Conservation (phyloP, 2,113 vertebrate species). For the Fulmarus glacialis region DNA sequence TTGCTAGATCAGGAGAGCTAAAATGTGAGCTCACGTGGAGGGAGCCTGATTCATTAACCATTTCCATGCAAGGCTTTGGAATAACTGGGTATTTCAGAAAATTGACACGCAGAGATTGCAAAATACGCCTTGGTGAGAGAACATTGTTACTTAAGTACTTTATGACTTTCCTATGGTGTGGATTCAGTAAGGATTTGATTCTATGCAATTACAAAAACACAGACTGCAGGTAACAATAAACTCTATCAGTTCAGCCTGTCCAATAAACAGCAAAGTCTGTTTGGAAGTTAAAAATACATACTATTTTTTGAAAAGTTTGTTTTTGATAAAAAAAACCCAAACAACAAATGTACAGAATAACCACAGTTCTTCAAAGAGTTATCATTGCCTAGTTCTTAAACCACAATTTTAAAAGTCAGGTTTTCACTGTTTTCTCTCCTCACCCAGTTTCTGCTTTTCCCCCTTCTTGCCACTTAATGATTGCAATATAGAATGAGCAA, state of each 20-base stretch:
- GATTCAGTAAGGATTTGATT: background rate
- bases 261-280: background rate
- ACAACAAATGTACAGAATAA: background rate
- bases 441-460: background rate
- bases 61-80: background rate
- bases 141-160: background rate
- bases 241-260: background rate
- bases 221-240: background rate
- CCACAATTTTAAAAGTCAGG: background rate
- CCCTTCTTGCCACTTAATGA: background rate
- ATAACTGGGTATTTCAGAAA: background rate
- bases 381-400: background rate
- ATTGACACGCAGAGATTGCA: background rate
- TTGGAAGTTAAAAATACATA: background rate
- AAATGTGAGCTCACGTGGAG: background rate
- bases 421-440: background rate
- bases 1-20: background rate
- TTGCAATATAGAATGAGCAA: background rate
- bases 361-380: background rate
- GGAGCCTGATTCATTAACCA: background rate
- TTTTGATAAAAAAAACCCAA: background rate
- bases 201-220: background rate
- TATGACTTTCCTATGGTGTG: background rate
- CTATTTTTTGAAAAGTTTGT: background rate
- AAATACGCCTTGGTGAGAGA: background rate